A percentile compares a stretch with the other conserved stretches of the same genome.
These are phyloP conservation scores for Salvelinus sp. DNA, from an alignment of 2,113 vertebrate genomes.

Conservation along the genomic window DNA sequence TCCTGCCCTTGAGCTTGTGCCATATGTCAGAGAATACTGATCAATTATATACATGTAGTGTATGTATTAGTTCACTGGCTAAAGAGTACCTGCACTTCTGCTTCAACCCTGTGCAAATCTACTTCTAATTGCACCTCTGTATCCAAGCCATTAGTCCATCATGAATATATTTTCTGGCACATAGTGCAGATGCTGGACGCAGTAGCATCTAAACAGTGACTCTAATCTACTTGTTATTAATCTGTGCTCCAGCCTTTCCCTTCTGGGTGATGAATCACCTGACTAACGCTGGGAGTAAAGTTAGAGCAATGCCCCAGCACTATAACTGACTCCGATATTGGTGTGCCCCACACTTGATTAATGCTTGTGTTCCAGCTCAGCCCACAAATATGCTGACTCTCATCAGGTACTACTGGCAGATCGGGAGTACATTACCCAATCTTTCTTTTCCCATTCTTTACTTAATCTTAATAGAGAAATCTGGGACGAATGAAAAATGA, in stretches of 20 bases:
- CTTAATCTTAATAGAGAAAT: constrained; percentile 49
- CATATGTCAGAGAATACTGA: not conserved
- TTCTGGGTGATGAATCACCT: constrained; percentile 67
- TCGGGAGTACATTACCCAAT: constrained; percentile 24
- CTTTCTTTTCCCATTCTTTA: constrained; percentile 30
- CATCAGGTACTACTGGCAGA: constrained; percentile 62
- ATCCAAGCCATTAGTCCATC: constrained; percentile 29
- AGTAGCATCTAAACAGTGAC: constrained; percentile 69
- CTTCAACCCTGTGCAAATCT: not conserved
- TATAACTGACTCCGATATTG: constrained; percentile 64
- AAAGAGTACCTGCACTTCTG: not conserved
- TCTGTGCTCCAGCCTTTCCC: constrained; percentile 55
- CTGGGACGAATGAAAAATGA: constrained; percentile 22
- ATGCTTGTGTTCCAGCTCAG: constrained; percentile 62
- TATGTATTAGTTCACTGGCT: not conserved
- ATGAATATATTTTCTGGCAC: constrained; percentile 55
- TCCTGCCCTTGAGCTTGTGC: not conserved
- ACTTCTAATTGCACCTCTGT: constrained; percentile 16
- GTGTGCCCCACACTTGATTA: constrained; percentile 71
- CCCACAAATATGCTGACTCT: constrained; percentile 47
- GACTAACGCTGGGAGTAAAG: constrained; percentile 53
- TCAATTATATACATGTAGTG: not conserved
- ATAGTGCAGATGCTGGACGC: constrained; percentile 48
- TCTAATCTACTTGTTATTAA: constrained; percentile 76
- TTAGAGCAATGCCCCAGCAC: constrained; percentile 61